Percentiles rank a stretch among this genome's conserved stretches.
phyloP scores from a whole-genome alignment of 2,797 vertebrate species.

The Pangasius djambal region DNA sequence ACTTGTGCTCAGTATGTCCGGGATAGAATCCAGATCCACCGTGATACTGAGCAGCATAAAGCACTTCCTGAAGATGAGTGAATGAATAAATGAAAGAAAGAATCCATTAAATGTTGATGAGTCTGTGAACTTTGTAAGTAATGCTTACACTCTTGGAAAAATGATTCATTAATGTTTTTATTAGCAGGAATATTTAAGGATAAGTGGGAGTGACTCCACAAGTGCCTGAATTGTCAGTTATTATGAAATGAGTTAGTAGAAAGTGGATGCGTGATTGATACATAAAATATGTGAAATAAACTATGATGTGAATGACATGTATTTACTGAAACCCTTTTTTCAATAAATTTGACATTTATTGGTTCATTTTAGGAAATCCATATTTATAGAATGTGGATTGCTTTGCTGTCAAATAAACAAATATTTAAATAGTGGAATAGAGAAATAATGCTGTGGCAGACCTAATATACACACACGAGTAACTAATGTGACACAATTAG shows the following conservation, averaged over 20 bases:
- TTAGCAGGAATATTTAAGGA: not conserved
- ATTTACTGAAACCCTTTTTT: not conserved
- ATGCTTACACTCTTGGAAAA: not conserved
- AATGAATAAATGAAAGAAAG: not conserved
- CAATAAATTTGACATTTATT: not conserved
- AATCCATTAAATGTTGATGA: not conserved
- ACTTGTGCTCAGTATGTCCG: not conserved
- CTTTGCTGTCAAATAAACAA: not conserved
- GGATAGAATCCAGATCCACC: not conserved
- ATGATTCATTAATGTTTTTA: not conserved
- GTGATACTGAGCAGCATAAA: not conserved
- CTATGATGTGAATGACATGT: not conserved
- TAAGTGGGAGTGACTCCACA: not conserved
- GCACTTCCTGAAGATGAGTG: not conserved
- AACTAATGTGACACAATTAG: conserved; percentile 27
- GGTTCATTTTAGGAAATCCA: not conserved
- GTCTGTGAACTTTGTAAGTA: not conserved
- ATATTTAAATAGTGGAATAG: not conserved
- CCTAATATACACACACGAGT: not conserved
- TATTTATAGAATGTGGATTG: not conserved
- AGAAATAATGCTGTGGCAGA: not conserved
- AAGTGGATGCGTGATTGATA: not conserved
- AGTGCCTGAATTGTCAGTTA: not conserved
- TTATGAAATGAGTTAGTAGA: not conserved
- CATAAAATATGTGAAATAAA: not conserved